phyloP scores from a whole-genome alignment of 1,140 invertebrate species.

The Melitaea cinxia region DNA sequence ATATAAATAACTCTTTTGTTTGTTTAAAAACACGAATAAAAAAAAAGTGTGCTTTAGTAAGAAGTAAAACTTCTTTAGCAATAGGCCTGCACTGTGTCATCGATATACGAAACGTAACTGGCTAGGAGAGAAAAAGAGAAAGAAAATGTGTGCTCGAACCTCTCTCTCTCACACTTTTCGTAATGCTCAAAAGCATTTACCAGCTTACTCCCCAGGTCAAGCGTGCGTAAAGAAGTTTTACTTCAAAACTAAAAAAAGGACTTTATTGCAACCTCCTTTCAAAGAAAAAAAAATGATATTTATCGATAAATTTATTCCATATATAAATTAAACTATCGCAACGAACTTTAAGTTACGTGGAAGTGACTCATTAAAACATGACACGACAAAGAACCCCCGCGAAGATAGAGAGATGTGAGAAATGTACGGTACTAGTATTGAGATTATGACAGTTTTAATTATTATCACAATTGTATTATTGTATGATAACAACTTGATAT shows the following conservation, averaged over 20 bases:
- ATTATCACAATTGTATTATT: background rate
- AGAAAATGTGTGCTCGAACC: no score
- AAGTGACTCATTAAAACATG: background rate
- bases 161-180: no score
- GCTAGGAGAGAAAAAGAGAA: no score
- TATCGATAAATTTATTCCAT: background rate
- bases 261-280: background rate
- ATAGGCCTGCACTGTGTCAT: no score
- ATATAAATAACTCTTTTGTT: no score
- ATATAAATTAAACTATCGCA: background rate
- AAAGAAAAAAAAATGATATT: background rate
- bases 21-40: no score
- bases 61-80: no score
- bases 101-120: no score
- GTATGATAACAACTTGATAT: background rate
- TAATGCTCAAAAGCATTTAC: no score
- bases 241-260: background rate
- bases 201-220: no score
- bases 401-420: background rate
- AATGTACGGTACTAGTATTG: slow-evolving; percentile 17
- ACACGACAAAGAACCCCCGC: background rate
- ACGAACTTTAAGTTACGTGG: background rate
- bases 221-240: background rate
- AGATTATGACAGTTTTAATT: slow-evolving; percentile 36
- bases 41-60: no score